Conservation (phyloP, 2,113 vertebrate genomes). For the Tragelaphus buxtoni region DNA sequence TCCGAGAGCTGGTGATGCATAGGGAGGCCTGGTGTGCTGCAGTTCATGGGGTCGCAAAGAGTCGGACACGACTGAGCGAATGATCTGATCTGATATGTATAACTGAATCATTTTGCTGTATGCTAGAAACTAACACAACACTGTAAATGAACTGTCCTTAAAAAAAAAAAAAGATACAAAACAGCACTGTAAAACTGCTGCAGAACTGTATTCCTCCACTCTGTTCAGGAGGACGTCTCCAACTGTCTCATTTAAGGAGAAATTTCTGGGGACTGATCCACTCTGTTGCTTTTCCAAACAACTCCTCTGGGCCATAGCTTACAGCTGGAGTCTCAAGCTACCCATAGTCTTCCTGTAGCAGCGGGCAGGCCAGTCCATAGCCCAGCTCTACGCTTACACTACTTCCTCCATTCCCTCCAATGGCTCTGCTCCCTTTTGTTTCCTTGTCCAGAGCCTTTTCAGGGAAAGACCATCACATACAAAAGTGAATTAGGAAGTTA, state of each 20-base stretch:
- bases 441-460: not conserved
- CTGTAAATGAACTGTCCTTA: not conserved
- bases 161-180: not conserved
- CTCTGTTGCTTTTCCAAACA: not conserved
- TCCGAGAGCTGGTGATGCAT: no score
- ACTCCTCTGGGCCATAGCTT: not conserved
- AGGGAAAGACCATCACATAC: not conserved
- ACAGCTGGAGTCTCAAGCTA: not conserved
- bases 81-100: no score
- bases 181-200: not conserved
- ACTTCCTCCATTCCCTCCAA: not conserved
- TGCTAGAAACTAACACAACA: not conserved
- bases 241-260: not conserved
- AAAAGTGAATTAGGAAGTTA: not conserved
- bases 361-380: not conserved
- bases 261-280: not conserved
- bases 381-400: not conserved
- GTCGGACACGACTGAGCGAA: no score
- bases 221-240: not conserved
- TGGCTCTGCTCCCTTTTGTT: not conserved
- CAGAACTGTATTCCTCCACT: not conserved
- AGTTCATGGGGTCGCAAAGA: no score
- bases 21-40: no score
- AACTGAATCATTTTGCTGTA: not conserved
- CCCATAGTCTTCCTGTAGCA: not conserved